Evolutionary conservation across 2,113 vertebrate species (phyloP).

Genomic region (Cromileptes altivelis): DNA sequence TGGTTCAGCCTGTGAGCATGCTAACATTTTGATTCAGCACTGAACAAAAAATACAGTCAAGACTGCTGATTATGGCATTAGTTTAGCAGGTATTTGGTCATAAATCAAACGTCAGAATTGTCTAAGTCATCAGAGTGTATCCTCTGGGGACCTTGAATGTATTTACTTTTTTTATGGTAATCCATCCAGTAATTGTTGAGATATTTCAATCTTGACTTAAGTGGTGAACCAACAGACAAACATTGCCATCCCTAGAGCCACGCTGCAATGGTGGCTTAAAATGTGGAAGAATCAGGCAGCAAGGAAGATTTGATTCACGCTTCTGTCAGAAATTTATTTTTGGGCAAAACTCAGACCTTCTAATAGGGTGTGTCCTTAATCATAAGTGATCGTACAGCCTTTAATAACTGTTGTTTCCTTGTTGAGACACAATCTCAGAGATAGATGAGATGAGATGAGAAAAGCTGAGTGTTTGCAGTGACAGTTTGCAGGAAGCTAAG

Average conservation of each 20-base stretch:
- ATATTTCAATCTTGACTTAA: too few relatives aligned
- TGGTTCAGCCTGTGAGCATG: too few relatives aligned
- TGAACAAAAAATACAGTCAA: too few relatives aligned
- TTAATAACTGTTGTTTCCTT: not conserved
- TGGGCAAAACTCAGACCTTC: not conserved
- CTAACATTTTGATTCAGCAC: too few relatives aligned
- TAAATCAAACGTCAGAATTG: not conserved
- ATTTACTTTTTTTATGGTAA: not conserved
- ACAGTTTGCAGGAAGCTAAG: constrained; percentile 28
- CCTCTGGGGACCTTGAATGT: not conserved
- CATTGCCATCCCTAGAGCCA: not conserved
- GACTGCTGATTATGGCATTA: too few relatives aligned
- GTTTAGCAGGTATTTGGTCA: not conserved
- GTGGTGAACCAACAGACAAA: not conserved
- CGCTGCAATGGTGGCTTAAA: not conserved
- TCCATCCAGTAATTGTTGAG: not conserved
- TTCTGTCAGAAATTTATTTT: not conserved
- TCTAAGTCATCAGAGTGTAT: not conserved
- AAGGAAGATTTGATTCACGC: not conserved
- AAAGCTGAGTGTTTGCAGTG: constrained; percentile 9
- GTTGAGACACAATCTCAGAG: not conserved
- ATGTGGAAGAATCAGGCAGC: not conserved
- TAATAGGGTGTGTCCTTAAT: not conserved
- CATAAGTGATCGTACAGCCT: too few relatives aligned
- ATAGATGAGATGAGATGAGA: not conserved